Evolutionary conservation across 2,888 invertebrate genomes (phyloP), one percentile per base, ranked within the genome.

Genomic region (Tipula confusa): DNA sequence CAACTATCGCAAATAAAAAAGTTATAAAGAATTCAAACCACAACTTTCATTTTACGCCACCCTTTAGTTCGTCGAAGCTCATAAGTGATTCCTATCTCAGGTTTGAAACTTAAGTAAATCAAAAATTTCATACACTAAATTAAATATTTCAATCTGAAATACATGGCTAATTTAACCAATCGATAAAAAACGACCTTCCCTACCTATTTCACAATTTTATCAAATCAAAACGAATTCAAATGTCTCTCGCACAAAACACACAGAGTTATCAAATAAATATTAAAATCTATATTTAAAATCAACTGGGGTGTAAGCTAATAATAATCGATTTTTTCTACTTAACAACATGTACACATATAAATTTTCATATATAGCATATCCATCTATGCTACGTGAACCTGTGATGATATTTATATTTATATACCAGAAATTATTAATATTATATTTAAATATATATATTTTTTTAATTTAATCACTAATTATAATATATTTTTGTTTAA

Each of bases 281-380:
- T 64, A 64, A 64, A 64, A 64, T 64, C 64, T 64, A 64, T 64
- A 64, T 64, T 64, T 64, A 64, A 64, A 64, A 64, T 64, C 64
- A 24, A 64, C 24, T 64, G 24, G 24, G 64, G 64, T 24, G 64
- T 64, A n/a, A 4, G 64, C 64, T 64, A 43, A n/a, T 43, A 64
- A 24, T 64, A 64, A 64, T 64, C 64, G 64, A 64, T 64, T 24
- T 64, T 64, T 64, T 64, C 24, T 64, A 64, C 24, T 64, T 64
- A 64, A 64, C 64, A 64, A 64, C 64, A 64, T 24, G 64, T 64
- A 64, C 6, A 64, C 15, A 43, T 3, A 43, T n/a, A 64, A 24
- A 24, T 64, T 24, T 43, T 15, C 43, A 43, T 15, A 43, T 6
- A 43, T 15, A 43, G 3, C n/a, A 5, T n/a, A 15, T 43, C n/a